Conservation (phyloP, 2,888 invertebrate genomes). For the Standfussiana lucernea region DNA sequence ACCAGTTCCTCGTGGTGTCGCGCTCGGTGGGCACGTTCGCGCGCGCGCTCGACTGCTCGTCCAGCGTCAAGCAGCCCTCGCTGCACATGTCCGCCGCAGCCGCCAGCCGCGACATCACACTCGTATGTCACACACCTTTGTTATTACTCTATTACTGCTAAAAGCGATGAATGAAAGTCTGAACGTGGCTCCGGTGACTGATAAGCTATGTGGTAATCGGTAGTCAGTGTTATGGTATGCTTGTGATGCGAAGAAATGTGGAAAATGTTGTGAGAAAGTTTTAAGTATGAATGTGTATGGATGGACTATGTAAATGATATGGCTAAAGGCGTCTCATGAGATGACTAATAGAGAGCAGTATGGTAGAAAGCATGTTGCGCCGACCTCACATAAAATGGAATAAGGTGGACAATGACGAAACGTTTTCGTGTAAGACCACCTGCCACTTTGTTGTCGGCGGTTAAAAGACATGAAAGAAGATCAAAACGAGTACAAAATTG, state of each 20-base stretch:
- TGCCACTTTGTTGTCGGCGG: background rate
- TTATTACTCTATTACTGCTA: background rate
- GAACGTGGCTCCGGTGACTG: background rate
- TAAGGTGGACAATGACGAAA: background rate
- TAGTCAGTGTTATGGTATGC: background rate
- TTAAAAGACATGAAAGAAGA: background rate
- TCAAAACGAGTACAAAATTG: background rate
- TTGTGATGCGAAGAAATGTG: background rate
- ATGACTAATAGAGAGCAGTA: background rate
- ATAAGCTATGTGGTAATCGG: background rate
- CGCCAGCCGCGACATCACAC: conserved; percentile 99
- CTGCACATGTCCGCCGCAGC: conserved; percentile 99
- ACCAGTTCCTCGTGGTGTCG: conserved; percentile 98
- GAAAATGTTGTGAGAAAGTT: background rate
- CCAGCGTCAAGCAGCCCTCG: conserved; percentile 99
- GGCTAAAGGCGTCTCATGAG: background rate
- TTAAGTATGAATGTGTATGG: background rate
- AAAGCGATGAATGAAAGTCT: background rate
- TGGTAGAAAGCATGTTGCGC: background rate
- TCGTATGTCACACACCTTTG: conserved; percentile 89
- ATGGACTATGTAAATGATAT: background rate
- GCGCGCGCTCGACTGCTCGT: conserved; percentile 99
- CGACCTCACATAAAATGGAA: background rate
- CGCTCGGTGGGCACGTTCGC: conserved; percentile 99
- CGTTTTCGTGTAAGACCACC: background rate